Conservation (phyloP, 2,797 vertebrate genomes). For the Cetoscarus ocellatus region DNA sequence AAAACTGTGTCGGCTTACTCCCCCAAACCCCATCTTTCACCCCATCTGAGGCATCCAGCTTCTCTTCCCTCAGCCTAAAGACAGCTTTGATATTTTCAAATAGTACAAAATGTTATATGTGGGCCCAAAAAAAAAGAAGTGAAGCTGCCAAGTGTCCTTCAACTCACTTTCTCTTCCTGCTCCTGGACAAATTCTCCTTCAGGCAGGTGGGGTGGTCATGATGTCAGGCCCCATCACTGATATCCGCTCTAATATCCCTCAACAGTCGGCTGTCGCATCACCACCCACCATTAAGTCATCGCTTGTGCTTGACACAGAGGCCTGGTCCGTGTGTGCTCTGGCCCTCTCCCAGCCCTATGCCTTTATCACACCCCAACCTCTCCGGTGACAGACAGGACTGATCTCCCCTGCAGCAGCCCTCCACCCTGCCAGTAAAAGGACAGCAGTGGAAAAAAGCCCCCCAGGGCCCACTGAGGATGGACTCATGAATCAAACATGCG, state of each 20-base stretch:
- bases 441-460: slow-evolving; percentile 81
- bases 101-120: slow-evolving; percentile 59
- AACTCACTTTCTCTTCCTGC: slow-evolving; percentile 57
- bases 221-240: slow-evolving; percentile 69
- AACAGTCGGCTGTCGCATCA: slow-evolving; percentile 73
- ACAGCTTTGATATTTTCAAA: slow-evolving; percentile 62
- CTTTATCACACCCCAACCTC: slow-evolving; percentile 79
- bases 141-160: slow-evolving; percentile 63
- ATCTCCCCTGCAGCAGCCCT: slow-evolving; percentile 79
- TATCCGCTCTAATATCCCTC: slow-evolving; percentile 78
- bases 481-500: slow-evolving; percentile 88
- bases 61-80: slow-evolving; percentile 49
- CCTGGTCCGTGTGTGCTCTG: slow-evolving; percentile 68
- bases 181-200: slow-evolving; percentile 55
- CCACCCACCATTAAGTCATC: slow-evolving; percentile 80
- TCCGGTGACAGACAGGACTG: slow-evolving; percentile 82
- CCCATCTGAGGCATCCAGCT: slow-evolving; percentile 65
- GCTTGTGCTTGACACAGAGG: slow-evolving; percentile 72
- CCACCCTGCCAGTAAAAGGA: slow-evolving; percentile 82
- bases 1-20: slow-evolving; percentile 77
- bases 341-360: slow-evolving; percentile 71
- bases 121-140: slow-evolving; percentile 29
- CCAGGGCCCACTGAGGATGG: slow-evolving; percentile 80
- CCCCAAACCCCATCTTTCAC: slow-evolving; percentile 65
- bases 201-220: slow-evolving; percentile 64